These are phyloP conservation scores for Cydia fagiglandana DNA, from an alignment of 1,140 invertebrate species.

Conservation along the genomic window DNA sequence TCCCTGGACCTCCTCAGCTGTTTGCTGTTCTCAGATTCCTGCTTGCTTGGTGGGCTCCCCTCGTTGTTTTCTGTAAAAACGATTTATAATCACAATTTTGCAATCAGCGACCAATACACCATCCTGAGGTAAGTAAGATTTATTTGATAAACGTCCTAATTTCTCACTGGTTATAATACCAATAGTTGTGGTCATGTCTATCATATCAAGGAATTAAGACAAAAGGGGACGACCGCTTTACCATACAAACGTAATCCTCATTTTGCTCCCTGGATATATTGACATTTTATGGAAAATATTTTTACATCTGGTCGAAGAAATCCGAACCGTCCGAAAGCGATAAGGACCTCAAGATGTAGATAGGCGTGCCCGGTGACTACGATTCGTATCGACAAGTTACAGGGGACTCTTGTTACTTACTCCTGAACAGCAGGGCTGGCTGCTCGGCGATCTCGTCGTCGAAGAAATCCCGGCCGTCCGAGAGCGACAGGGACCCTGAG, in stretches of 20 bases:
- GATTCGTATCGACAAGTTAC: too few relatives aligned
- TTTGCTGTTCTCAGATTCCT: conserved; percentile 61
- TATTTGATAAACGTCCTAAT: too few relatives aligned
- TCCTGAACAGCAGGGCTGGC: conserved; percentile 89
- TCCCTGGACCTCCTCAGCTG: conserved; percentile 65
- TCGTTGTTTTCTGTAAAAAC: conserved; percentile 63
- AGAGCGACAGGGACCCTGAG: background rate
- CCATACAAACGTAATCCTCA: too few relatives aligned
- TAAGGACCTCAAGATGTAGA: too few relatives aligned
- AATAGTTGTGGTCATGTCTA: background rate
- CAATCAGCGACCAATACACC: too few relatives aligned
- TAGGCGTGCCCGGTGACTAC: too few relatives aligned
- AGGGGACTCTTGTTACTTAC: conserved; percentile 57
- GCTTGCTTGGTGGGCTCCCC: conserved; percentile 64
- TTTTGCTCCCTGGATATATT: too few relatives aligned
- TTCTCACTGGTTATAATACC: too few relatives aligned
- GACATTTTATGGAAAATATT: too few relatives aligned
- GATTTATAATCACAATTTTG: background rate
- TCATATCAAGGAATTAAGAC: background rate
- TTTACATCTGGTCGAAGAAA: too few relatives aligned
- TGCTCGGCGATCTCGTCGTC: conserved; percentile 96
- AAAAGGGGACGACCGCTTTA: too few relatives aligned
- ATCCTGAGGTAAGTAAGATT: too few relatives aligned
- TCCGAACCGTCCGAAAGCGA: background rate
- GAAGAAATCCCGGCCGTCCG: background rate